Base-by-base conservation (phyloP, 2,113 vertebrate species). In the Cololabis saira region DNA sequence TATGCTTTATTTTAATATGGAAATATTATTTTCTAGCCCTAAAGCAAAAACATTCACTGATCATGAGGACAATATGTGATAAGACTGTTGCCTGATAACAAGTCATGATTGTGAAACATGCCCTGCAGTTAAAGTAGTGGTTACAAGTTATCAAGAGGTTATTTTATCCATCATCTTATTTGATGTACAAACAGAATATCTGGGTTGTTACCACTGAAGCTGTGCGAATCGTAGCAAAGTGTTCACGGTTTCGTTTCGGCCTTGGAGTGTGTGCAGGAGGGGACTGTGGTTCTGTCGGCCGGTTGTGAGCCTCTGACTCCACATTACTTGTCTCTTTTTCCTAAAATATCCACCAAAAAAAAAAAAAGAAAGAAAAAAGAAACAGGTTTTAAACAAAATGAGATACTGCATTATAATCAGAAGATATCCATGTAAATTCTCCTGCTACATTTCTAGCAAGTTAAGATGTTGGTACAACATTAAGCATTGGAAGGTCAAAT, bases 211-310 rank as follows among this genome's bases (percentile, higher is more conserved):
- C 98, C 95, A 98, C 93, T 49, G 98, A 98, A 6, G 94, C 97
- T 67, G 98, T 99, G 84, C 98, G 95, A 90, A 99, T 98, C 30
- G 98, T 99, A 84, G 96, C 97, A 90, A 99, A 99, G 90, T 99
- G 97, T 93, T 99, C 97, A 61, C 97, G 92, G 86, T 99, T 99
- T 81, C 97, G 95, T 85, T 95, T 95, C 73, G 97, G 95, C 78
- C 96, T 94, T 66, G 96, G 96, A 2, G 95, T 94, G 73, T 97
- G 95, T 61, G 82, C 80, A 58, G 96, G 93, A 22, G 94, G 95
- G 58, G 96, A 95, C 68, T 98, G 96, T 37, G 94, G 94, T 82
- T 98, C 97, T 10, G 93, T 91, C 17, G 90, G 92, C 79, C 94
- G 90, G 50, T 89, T 92, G 75, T 94, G 92, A 72, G 94, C 78